These are phyloP conservation scores for Bujurquina vittata DNA, from an alignment of 2,113 vertebrate genomes.

Conservation along the genomic window DNA sequence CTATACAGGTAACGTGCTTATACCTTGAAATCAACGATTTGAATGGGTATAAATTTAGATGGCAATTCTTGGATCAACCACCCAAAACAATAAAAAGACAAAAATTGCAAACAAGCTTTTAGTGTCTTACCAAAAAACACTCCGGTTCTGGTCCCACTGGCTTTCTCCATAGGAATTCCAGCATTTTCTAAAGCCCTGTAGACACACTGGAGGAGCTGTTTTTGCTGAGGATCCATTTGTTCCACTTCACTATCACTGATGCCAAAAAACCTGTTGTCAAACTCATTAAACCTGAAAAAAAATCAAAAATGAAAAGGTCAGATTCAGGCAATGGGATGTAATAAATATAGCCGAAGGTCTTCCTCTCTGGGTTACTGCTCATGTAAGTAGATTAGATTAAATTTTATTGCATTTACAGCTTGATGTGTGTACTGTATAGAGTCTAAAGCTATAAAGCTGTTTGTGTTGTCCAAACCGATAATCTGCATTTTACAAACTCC, in stretches of 20 bases:
- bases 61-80: background rate
- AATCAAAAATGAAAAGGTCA: background rate
- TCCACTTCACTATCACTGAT: conserved; percentile 83
- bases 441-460: too few species aligned
- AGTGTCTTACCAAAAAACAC: conserved; percentile 81
- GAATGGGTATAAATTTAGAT: background rate
- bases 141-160: conserved; percentile 84
- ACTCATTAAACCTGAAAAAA: conserved; percentile 81
- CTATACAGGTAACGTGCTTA: fast-evolving
- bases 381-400: background rate
- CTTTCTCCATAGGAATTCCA: conserved; percentile 82
- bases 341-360: background rate
- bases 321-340: background rate
- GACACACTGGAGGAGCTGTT: conserved; percentile 84
- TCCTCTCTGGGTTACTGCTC: background rate
- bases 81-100: background rate
- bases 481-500: too few species aligned
- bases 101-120: background rate
- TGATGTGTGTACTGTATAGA: too few species aligned
- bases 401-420: too few species aligned
- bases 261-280: conserved; percentile 85
- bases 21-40: too few species aligned
- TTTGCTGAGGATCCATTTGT: conserved; percentile 85
- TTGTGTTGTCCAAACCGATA: too few species aligned
- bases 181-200: conserved; percentile 86